These are phyloP conservation scores for Drosophila kohkoa DNA, from an alignment of 1,140 invertebrate genomes.

Conservation along the genomic window DNA sequence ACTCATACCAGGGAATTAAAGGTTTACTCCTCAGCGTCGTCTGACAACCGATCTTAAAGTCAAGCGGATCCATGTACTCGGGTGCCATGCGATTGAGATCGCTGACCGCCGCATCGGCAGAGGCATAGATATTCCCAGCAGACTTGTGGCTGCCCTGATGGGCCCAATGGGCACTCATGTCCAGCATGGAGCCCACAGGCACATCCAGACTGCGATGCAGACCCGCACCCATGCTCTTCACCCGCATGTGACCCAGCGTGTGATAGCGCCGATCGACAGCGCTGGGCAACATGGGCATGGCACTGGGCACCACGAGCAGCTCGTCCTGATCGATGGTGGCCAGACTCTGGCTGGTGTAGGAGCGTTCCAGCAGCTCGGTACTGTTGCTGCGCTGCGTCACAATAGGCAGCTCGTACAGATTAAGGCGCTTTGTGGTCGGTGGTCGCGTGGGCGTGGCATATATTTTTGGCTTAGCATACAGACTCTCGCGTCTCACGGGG, in stretches of 20 bases:
- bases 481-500: slow-evolving; percentile 74
- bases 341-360: slow-evolving; percentile 76
- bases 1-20: slow-evolving; percentile 93
- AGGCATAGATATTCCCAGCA: slow-evolving; percentile 77
- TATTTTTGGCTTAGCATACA: slow-evolving; percentile 82
- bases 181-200: slow-evolving; percentile 75
- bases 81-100: slow-evolving; percentile 78
- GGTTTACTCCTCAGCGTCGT: slow-evolving; percentile 87
- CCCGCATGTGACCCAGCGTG: slow-evolving; percentile 80
- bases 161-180: slow-evolving; percentile 59
- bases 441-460: slow-evolving; percentile 72
- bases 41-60: slow-evolving; percentile 88
- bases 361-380: slow-evolving; percentile 75
- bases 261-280: slow-evolving; percentile 80
- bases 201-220: slow-evolving; percentile 71
- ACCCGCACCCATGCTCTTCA: slow-evolving; percentile 76
- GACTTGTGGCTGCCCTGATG: slow-evolving; percentile 66
- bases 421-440: slow-evolving; percentile 58
- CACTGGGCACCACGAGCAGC: slow-evolving; percentile 73
- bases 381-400: slow-evolving; percentile 76
- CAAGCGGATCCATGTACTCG: slow-evolving; percentile 84
- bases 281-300: slow-evolving; percentile 78
- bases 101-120: slow-evolving; percentile 72
- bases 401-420: slow-evolving; percentile 71
- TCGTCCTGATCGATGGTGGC: slow-evolving; percentile 81